Conservation (phyloP, 2,113 vertebrate species). For the Oceanites oceanicus region DNA sequence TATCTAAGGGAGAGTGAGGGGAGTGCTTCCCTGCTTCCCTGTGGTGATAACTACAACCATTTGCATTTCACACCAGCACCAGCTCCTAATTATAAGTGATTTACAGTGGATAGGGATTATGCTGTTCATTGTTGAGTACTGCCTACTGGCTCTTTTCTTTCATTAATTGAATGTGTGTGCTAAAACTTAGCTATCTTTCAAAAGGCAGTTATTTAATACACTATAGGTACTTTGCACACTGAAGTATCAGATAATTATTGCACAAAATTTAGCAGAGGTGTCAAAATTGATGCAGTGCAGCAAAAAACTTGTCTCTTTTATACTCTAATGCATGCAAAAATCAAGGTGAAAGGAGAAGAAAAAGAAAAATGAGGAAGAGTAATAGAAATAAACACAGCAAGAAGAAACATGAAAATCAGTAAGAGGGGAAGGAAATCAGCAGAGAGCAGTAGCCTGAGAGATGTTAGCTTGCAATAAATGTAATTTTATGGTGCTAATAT, state of each 20-base stretch:
- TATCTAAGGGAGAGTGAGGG: not conserved
- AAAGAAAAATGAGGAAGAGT: not conserved
- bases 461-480: slow-evolving; percentile 5
- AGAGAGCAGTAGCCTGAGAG: not conserved
- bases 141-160: slow-evolving; percentile 16
- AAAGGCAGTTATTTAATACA: not conserved
- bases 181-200: slow-evolving; percentile 6
- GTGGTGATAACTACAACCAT: slow-evolving; percentile 28
- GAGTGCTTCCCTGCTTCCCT: not conserved
- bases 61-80: slow-evolving; percentile 24
- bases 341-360: not conserved
- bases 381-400: not conserved
- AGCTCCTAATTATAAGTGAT: slow-evolving; percentile 51
- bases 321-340: not conserved
- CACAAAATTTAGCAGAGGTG: not conserved
- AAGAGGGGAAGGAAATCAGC: not conserved
- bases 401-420: not conserved
- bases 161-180: slow-evolving; percentile 25
- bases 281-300: not conserved
- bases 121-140: slow-evolving; percentile 17
- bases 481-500: slow-evolving; percentile 44
- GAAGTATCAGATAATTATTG: not conserved
- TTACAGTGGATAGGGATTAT: slow-evolving; percentile 18
- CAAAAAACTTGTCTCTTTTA: not conserved
- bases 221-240: not conserved